Evolutionary conservation across 2,113 vertebrate genomes (phyloP).

Genomic region (Phaethon lepturus): DNA sequence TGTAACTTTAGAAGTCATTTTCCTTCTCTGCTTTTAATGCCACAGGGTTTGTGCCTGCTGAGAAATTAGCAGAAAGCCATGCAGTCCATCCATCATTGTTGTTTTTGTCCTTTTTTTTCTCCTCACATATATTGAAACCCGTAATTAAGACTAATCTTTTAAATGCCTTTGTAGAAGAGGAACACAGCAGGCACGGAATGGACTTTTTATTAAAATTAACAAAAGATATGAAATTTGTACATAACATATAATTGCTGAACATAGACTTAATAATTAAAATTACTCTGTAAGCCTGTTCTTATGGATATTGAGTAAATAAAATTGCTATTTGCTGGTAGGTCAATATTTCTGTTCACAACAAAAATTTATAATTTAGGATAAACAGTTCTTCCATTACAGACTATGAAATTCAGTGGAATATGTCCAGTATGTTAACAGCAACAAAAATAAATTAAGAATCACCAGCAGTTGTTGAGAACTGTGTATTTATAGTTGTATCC

Average conservation of each 20-base stretch:
- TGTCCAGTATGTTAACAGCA: neutral
- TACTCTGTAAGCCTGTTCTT: neutral
- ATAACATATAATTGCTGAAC: slow-evolving; percentile 23
- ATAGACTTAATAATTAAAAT: slow-evolving; percentile 49
- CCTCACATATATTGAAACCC: neutral
- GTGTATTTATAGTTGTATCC: neutral
- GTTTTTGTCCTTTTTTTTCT: neutral
- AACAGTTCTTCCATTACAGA: neutral
- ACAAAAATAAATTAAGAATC: neutral
- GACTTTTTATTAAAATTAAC: slow-evolving; percentile 69
- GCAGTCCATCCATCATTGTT: slow-evolving; percentile 29
- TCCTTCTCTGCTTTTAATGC: neutral
- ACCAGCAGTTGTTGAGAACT: neutral
- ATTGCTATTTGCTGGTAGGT: neutral
- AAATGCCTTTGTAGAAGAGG: slow-evolving; percentile 26
- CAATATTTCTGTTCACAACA: neutral
- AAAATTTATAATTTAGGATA: slow-evolving; percentile 16
- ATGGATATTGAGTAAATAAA: slow-evolving; percentile 12
- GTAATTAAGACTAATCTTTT: slow-evolving; percentile 57
- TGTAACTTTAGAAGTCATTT: neutral
- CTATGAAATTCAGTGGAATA: neutral
- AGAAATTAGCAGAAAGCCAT: slow-evolving; percentile 6
- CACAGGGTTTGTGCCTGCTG: slow-evolving; percentile 4
- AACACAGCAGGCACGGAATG: slow-evolving; percentile 13
- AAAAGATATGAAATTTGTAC: slow-evolving; percentile 42